Percentiles rank a stretch among this genome's conserved stretches.
Conservation (phyloP, 2,888 invertebrate genomes). For the Pardosa pseudoannulata region DNA sequence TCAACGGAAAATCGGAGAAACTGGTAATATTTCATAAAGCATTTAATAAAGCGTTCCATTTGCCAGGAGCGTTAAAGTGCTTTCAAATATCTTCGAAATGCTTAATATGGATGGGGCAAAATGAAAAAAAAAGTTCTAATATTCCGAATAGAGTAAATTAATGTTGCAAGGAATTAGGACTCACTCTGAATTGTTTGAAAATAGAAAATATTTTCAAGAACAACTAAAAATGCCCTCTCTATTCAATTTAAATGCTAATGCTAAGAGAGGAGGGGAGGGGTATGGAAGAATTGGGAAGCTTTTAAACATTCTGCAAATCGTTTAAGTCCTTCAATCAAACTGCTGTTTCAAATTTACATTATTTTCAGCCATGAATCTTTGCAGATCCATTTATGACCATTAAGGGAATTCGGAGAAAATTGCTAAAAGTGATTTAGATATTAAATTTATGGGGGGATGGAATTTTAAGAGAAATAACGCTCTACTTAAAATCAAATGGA, state of each 20-base stretch:
- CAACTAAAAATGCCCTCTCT: background rate
- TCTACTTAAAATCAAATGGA: too few species aligned
- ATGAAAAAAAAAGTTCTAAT: background rate
- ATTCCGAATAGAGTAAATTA: background rate
- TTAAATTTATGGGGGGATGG: too few species aligned
- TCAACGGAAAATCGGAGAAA: too few species aligned
- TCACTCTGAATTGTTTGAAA: background rate
- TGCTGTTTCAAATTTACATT: too few species aligned
- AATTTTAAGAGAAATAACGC: too few species aligned
- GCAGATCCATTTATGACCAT: too few species aligned
- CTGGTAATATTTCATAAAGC: background rate
- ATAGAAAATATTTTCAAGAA: background rate
- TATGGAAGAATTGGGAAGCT: background rate
- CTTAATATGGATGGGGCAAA: background rate
- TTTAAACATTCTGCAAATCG: too few species aligned
- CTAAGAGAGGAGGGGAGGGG: background rate
- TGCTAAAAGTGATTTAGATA: too few species aligned
- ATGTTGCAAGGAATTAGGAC: background rate
- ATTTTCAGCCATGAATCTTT: too few species aligned
- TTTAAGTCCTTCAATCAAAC: too few species aligned
- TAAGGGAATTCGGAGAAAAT: too few species aligned
- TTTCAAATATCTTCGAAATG: background rate
- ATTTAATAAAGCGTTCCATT: background rate
- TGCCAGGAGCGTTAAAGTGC: background rate
- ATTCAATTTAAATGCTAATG: background rate